Conservation (phyloP, 2,113 vertebrate species). For the Lepisosteus oculatus region DNA sequence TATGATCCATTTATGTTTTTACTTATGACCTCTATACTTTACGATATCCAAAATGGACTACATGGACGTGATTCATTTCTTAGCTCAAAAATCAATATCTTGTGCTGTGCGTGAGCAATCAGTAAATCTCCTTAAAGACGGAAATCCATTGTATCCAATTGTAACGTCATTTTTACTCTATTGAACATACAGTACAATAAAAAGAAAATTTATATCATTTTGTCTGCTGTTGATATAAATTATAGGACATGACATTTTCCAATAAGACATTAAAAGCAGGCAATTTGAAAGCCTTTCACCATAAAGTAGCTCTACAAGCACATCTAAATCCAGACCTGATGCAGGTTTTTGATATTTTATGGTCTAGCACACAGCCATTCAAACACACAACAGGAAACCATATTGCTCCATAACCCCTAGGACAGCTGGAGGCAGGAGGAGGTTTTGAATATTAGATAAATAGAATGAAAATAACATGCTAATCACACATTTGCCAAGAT, state of each 20-base stretch:
- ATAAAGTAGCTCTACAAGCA: neutral
- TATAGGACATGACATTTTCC: slow-evolving; percentile 17
- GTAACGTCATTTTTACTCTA: slow-evolving; percentile 25
- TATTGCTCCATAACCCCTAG: too few species aligned
- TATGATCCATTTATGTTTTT: slow-evolving; percentile 39
- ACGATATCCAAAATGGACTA: slow-evolving; percentile 47
- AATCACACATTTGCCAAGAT: too few species aligned
- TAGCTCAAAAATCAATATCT: slow-evolving; percentile 58
- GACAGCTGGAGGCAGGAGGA: too few species aligned
- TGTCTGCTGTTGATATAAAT: slow-evolving; percentile 39
- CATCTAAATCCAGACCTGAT: too few species aligned
- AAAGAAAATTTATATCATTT: slow-evolving; percentile 36
- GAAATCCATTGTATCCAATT: slow-evolving; percentile 44
- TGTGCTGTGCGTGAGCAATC: slow-evolving; percentile 34
- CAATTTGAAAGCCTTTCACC: neutral
- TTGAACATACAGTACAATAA: slow-evolving; percentile 31
- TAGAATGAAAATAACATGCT: too few species aligned
- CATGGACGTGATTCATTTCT: slow-evolving; percentile 44
- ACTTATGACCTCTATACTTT: slow-evolving; percentile 44
- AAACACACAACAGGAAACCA: too few species aligned
- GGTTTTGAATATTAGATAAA: too few species aligned
- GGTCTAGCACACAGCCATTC: too few species aligned
- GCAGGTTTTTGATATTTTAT: too few species aligned
- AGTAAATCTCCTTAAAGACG: slow-evolving; percentile 51
- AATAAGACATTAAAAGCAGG: slow-evolving; percentile 16